Conservation (phyloP, 2,113 vertebrate species). For the Megaleporinus macrocephalus region DNA sequence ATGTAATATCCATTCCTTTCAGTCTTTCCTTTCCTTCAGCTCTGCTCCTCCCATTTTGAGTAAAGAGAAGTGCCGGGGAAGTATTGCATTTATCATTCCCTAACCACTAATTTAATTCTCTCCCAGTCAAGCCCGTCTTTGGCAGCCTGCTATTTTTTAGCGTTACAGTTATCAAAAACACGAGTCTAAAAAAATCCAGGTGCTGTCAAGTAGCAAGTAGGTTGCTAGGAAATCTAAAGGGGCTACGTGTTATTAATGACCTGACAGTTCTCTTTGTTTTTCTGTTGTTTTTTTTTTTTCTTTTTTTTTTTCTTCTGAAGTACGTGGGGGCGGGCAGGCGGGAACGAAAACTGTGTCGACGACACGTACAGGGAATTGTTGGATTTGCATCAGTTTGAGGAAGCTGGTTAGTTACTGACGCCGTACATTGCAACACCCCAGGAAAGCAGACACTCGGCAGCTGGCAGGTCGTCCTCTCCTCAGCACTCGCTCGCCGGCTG, state of each 20-base stretch:
- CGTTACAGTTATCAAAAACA: conserved; percentile 1
- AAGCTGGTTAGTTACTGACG: not conserved
- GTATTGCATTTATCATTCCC: not conserved
- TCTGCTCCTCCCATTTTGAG: not conserved
- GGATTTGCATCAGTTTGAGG: not conserved
- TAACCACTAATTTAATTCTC: not conserved
- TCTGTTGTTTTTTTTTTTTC: not conserved
- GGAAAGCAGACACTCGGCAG: conserved; percentile 12
- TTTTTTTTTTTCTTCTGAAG: not conserved
- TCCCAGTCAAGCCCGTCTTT: not conserved
- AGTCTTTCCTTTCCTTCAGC: not conserved
- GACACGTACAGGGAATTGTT: not conserved
- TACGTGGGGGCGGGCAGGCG: not conserved
- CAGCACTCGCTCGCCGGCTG: not conserved
- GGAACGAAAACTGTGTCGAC: not conserved
- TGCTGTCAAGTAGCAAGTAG: not conserved
- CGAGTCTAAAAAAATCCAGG: not conserved
- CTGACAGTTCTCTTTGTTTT: not conserved
- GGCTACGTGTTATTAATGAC: conserved; percentile 2
- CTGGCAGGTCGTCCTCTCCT: conserved; percentile 16
- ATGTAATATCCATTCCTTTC: too few species aligned
- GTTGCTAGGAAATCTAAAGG: not conserved
- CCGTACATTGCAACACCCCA: not conserved
- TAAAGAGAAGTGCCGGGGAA: not conserved
- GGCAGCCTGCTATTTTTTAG: conserved; percentile 1